Percentiles rank a stretch among this genome's conserved stretches.
Conservation (phyloP, 2,797 vertebrate species). For the Hippopotamyrus pictus region DNA sequence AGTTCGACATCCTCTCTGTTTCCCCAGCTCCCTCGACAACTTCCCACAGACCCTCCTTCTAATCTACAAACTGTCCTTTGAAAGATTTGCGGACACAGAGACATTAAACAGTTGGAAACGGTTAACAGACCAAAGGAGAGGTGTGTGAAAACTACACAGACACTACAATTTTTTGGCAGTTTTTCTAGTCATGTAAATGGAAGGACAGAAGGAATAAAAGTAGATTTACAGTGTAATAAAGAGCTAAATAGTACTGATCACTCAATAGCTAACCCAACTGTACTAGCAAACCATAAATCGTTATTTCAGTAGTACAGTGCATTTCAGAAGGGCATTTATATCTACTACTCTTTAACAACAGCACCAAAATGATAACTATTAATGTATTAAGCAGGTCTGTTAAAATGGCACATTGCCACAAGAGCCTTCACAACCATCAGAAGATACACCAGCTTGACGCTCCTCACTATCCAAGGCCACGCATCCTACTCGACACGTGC, state of each 20-base stretch:
- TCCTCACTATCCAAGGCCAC: conserved; percentile 34
- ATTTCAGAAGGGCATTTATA: conserved; percentile 56
- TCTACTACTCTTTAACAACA: conserved; percentile 15
- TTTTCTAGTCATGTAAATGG: conserved; percentile 19
- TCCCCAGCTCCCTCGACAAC: conserved; percentile 31
- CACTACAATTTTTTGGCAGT: conserved; percentile 35
- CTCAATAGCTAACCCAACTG: conserved; percentile 22
- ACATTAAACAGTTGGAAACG: conserved; percentile 14
- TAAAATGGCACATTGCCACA: conserved; percentile 18
- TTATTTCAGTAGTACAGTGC: conserved; percentile 44
- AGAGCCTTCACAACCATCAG: background rate
- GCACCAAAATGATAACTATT: conserved; percentile 28
- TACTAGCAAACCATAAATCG: conserved; percentile 26
- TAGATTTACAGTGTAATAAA: conserved; percentile 18
- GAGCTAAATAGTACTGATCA: conserved; percentile 27
- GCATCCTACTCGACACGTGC: conserved; percentile 32
- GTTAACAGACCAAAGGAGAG: conserved; percentile 54
- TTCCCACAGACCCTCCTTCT: conserved; percentile 24
- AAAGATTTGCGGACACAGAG: background rate
- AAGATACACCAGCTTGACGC: background rate
- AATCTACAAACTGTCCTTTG: background rate
- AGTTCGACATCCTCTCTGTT: conserved; percentile 13
- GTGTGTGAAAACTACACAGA: conserved; percentile 33
- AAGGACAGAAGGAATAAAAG: conserved; percentile 18
- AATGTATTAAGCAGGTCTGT: conserved; percentile 22